Evolutionary conservation across 2,113 vertebrate species (phyloP), one percentile per base, ranked within the genome.

Genomic region (Cyphomyrus discorhynchus): DNA sequence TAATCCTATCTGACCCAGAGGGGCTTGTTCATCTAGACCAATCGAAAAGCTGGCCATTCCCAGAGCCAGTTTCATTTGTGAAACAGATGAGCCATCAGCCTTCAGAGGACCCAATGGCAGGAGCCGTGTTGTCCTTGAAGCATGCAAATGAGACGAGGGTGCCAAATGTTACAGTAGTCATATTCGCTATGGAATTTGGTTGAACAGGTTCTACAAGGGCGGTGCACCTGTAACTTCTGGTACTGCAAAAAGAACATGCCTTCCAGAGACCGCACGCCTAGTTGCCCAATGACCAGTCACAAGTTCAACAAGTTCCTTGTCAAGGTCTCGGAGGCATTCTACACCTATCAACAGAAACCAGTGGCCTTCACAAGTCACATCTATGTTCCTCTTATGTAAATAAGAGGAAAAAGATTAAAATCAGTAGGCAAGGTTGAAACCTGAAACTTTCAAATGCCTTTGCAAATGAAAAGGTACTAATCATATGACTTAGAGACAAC

Each of bases 21-120:
- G 90, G 87, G 56, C 88, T 85, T 86, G 90, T 66, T 58, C n/a
- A 39, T 15, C 8, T 21, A 8, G 89, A 74, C 90, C 89, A 90
- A 91, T 92, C 52, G 90, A 24, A 70, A 87, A n/a, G 0, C 4
- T 80, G 13, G 31, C 24, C 35, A n/a, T 62, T 74, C 58, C 62
- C n/a, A 49, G 4, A 74, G 47, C 17, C 46, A 24, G 24, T 15
- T 7, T 53, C 13, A 31, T 15, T 46, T 56, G 19, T 50, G 70
- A 52, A 39, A 5, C 85, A 87, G 85, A 42, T 21, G 8, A 58
- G 8, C 17, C 45, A 52, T 15, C 85, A 87, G 89, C 66, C 17
- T 66, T 19, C 15, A 58, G 39, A 19, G n/a, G 27, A 52, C 39
- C 46, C 58, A 80, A 58, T 50, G 50, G 85, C 49, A 39, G n/a